phyloP scores from a whole-genome alignment of 2,888 invertebrate species.

The Callinectes sapidus region DNA sequence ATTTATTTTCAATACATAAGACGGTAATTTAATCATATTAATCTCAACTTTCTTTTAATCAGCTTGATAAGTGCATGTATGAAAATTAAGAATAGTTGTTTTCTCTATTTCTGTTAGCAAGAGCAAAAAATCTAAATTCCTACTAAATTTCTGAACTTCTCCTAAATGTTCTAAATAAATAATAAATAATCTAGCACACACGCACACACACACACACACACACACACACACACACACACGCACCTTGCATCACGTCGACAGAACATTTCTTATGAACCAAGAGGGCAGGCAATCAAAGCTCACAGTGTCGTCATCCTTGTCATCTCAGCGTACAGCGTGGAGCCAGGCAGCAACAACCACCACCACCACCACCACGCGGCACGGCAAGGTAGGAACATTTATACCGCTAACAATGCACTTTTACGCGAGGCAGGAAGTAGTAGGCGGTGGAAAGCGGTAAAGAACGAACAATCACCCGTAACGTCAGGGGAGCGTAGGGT shows the following conservation, averaged over 20 bases:
- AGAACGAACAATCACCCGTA: background rate
- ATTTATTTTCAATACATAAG: too few species aligned
- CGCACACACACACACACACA: constrained; percentile 4
- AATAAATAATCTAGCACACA: too few species aligned
- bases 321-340: background rate
- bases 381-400: background rate
- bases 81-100: too few species aligned
- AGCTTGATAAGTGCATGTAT: too few species aligned
- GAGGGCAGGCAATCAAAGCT: background rate
- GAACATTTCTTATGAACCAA: background rate
- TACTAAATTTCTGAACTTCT: too few species aligned
- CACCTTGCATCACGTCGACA: background rate
- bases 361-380: background rate
- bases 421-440: background rate
- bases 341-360: background rate
- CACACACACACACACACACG: constrained; percentile 31
- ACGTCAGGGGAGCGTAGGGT: background rate
- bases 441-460: background rate
- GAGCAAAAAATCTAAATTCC: too few species aligned
- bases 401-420: background rate
- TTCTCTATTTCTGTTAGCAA: too few species aligned
- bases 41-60: too few species aligned
- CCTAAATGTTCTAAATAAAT: too few species aligned
- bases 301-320: background rate
- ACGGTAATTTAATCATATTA: too few species aligned